Conservation (phyloP, 2,888 invertebrate species). For the Poecilobothrus nobilitatus region DNA sequence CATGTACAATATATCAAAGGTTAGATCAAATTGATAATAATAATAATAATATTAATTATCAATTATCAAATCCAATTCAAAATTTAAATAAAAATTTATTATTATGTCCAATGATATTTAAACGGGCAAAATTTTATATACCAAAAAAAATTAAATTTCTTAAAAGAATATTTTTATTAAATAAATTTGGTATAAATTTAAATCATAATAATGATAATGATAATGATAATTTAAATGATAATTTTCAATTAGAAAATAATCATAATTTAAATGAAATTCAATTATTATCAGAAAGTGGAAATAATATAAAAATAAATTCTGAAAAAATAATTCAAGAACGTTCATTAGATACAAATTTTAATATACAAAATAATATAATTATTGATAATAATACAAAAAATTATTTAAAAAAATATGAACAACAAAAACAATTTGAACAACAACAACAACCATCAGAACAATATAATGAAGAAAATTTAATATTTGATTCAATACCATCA, state of each 20-base stretch:
- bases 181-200: not conserved
- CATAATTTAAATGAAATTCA: not conserved
- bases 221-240: not conserved
- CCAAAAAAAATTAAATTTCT: constrained; percentile 29
- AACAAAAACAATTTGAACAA: too few relatives aligned
- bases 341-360: constrained; percentile 20
- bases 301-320: not conserved
- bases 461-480: not conserved
- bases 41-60: not conserved
- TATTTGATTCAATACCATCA: constrained; percentile 26
- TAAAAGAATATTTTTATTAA: not conserved
- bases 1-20: constrained; percentile 57
- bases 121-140: constrained; percentile 37
- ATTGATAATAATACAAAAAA: too few relatives aligned
- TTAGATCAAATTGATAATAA: constrained; percentile 42
- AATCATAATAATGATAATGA: not conserved
- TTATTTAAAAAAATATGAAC: too few relatives aligned
- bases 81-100: not conserved
- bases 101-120: constrained; percentile 32
- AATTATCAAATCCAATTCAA: not conserved
- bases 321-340: constrained; percentile 19
- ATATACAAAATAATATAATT: too few relatives aligned
- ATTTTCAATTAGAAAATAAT: not conserved
- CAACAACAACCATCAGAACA: too few relatives aligned
- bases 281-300: not conserved